phyloP scores from a whole-genome alignment of 2,113 vertebrate genomes.

The Opisthocomus hoazin region DNA sequence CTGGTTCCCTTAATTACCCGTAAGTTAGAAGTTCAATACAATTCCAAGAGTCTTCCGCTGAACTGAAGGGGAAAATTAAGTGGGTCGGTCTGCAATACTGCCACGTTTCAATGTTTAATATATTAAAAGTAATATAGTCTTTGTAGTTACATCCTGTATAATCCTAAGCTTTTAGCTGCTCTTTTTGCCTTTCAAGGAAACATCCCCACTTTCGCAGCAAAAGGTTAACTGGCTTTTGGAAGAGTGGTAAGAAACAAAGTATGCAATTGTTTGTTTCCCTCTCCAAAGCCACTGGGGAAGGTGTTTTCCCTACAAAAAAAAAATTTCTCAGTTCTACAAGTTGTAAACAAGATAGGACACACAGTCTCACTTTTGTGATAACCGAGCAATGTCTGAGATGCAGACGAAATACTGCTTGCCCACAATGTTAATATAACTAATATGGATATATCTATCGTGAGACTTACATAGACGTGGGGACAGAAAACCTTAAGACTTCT shows the following conservation, averaged over 20 bases:
- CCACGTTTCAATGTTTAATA: background rate
- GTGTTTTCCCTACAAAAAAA: background rate
- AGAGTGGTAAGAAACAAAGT: background rate
- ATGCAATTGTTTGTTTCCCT: background rate
- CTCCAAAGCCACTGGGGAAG: background rate
- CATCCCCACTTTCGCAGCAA: background rate
- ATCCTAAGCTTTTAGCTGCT: background rate
- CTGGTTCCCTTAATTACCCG: background rate
- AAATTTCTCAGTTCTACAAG: background rate
- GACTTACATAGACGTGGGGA: background rate
- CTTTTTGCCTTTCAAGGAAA: background rate
- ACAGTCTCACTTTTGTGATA: background rate
- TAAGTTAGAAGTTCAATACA: background rate
- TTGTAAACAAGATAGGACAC: background rate
- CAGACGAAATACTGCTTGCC: background rate
- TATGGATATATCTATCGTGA: too few species aligned
- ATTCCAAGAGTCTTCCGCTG: background rate
- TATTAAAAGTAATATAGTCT: background rate
- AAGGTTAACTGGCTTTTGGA: background rate
- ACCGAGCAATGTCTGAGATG: background rate
- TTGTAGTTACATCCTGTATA: background rate
- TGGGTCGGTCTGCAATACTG: background rate
- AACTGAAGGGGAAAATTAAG: background rate
- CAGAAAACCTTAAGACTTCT: background rate
- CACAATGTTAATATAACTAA: background rate